Conservation (phyloP, 2,888 invertebrate species). For the Crossocerus cetratus region DNA sequence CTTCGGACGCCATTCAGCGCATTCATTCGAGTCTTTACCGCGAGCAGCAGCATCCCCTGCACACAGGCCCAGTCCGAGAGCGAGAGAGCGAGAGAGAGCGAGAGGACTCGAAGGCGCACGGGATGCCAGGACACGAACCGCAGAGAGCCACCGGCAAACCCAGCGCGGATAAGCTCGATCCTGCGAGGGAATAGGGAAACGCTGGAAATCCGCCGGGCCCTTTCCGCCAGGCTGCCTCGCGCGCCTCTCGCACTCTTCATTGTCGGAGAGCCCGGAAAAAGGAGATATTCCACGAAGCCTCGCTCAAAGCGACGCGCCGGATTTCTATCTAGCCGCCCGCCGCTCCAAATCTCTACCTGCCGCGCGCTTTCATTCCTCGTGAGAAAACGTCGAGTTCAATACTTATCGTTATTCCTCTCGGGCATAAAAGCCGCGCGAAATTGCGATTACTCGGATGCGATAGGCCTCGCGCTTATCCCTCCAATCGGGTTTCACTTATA, state of each 20-base stretch:
- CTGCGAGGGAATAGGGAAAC: conserved; percentile 10
- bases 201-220: conserved; percentile 42
- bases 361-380: conserved; percentile 1
- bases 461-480: background rate
- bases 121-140: background rate
- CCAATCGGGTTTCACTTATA: too few relatives aligned
- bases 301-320: conserved; percentile 20
- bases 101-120: conserved; percentile 18
- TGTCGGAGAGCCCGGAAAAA: conserved; percentile 1
- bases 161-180: conserved; percentile 22
- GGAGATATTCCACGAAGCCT: conserved; percentile 19
- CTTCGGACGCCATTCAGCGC: conserved; percentile 58
- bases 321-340: background rate
- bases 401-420: background rate
- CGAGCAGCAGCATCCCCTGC: conserved; percentile 3
- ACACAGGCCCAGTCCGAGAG: too few relatives aligned
- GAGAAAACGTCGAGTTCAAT: conserved; percentile 6
- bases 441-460: background rate
- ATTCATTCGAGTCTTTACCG: conserved; percentile 49
- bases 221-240: background rate
- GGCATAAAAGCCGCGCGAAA: background rate
- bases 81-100: conserved; percentile 18
- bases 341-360: conserved; percentile 9
- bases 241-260: conserved; percentile 21
- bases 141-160: background rate